Percentiles rank a stretch among this genome's conserved stretches.
Evolutionary conservation across 2,113 vertebrate genomes (phyloP).

Genomic region (Solenodon paradoxus): DNA sequence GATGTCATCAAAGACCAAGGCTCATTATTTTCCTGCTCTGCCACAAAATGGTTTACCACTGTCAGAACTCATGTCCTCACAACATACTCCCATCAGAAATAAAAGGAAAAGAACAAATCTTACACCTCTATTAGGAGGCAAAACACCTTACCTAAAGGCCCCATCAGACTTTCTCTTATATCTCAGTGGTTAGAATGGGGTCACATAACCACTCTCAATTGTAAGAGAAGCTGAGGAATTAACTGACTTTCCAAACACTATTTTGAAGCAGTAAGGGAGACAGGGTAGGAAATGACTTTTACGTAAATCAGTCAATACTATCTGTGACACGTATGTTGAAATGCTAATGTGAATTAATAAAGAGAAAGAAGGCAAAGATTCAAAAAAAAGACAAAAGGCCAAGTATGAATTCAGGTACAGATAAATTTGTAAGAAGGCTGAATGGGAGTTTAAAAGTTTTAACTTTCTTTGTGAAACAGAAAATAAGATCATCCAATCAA

Average conservation of each 20-base stretch:
- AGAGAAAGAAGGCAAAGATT: slow-evolving; percentile 2
- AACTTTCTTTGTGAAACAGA: slow-evolving; percentile 23
- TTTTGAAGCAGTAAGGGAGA: neutral
- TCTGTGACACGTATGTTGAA: neutral
- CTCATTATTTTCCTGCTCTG: neutral
- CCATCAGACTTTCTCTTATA: neutral
- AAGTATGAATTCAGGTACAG: slow-evolving; percentile 15
- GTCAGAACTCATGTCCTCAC: neutral
- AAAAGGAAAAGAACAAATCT: neutral
- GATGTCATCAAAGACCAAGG: neutral
- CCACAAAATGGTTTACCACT: neutral
- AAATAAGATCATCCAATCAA: slow-evolving; percentile 27
- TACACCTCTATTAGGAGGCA: neutral
- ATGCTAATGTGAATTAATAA: neutral
- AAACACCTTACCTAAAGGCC: neutral
- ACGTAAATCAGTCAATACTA: neutral
- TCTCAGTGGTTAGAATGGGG: neutral
- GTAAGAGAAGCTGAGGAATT: neutral
- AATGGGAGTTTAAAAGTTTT: neutral
- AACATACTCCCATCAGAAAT: neutral
- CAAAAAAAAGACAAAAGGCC: neutral
- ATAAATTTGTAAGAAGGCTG: neutral
- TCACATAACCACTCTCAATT: neutral
- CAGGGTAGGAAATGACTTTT: neutral
- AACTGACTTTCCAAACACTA: neutral